Conservation (phyloP, 2,113 vertebrate genomes). For the Grallaria varia region DNA sequence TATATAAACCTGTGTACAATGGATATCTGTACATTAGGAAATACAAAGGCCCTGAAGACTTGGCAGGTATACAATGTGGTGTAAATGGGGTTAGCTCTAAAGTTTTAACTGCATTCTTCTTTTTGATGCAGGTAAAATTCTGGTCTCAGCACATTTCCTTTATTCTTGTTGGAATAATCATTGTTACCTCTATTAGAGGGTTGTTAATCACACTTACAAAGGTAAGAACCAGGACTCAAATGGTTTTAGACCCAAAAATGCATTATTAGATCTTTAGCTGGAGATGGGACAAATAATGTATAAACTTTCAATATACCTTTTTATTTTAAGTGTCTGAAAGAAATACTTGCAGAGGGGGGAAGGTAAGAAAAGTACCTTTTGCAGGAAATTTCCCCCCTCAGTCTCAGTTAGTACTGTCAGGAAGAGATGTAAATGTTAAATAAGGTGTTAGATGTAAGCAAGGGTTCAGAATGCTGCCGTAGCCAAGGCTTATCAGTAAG, state of each 20-base stretch:
- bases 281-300: neutral
- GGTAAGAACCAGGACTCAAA: conserved; percentile 71
- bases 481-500: neutral
- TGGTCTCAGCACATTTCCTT: conserved; percentile 99
- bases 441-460: neutral
- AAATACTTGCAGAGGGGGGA: neutral
- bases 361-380: neutral
- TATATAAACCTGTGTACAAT: neutral
- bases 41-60: neutral
- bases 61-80: neutral
- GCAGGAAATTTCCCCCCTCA: neutral
- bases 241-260: neutral
- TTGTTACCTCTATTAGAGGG: conserved; percentile 96
- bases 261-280: neutral
- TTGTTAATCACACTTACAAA: conserved; percentile 97
- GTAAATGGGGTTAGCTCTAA: neutral
- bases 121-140: conserved; percentile 89
- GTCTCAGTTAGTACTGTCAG: neutral
- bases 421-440: neutral
- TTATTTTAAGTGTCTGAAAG: neutral
- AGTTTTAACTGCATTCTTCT: conserved; percentile 1
- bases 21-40: neutral
- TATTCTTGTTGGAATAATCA: conserved; percentile 98
- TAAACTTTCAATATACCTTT: neutral
- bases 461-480: neutral